Percentiles rank a stretch among this genome's conserved stretches.
These are phyloP conservation scores for Acrocephalus scirpaceus DNA, from an alignment of 2,797 vertebrate species.

Conservation along the genomic window DNA sequence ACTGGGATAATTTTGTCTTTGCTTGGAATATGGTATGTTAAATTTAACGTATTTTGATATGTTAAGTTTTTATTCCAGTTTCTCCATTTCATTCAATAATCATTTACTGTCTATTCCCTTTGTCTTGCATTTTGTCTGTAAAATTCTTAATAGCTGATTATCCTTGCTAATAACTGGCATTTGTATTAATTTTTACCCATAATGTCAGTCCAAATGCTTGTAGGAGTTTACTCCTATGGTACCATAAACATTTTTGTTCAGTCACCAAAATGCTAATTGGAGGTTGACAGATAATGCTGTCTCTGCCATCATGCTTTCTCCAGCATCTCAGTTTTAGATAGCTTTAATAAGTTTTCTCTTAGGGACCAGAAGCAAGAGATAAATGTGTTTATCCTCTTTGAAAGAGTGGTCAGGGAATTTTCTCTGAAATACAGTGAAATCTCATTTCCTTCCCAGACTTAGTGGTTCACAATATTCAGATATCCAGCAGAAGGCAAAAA, in stretches of 20 bases:
- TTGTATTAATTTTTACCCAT: neutral
- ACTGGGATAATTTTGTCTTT: neutral
- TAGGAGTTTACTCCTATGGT: neutral
- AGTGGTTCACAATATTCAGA: neutral
- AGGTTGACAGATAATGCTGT: neutral
- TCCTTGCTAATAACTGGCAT: neutral
- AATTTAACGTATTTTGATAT: neutral
- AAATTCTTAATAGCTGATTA: neutral
- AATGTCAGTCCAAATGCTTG: neutral
- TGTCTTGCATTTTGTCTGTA: constrained; percentile 2
- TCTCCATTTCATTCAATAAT: neutral
- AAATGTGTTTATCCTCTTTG: neutral
- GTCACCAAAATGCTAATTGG: neutral
- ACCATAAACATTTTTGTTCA: neutral
- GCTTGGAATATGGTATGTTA: neutral
- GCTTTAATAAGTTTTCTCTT: neutral
- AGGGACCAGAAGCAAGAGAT: neutral
- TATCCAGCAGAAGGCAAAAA: neutral
- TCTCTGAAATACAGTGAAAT: neutral
- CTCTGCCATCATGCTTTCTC: neutral
- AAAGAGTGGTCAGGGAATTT: neutral
- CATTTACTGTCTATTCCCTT: neutral
- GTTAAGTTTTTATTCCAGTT: neutral
- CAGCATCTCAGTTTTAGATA: neutral
- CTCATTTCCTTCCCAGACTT: neutral